phyloP scores from a whole-genome alignment of 2,113 vertebrate genomes.

The Bos taurus region DNA sequence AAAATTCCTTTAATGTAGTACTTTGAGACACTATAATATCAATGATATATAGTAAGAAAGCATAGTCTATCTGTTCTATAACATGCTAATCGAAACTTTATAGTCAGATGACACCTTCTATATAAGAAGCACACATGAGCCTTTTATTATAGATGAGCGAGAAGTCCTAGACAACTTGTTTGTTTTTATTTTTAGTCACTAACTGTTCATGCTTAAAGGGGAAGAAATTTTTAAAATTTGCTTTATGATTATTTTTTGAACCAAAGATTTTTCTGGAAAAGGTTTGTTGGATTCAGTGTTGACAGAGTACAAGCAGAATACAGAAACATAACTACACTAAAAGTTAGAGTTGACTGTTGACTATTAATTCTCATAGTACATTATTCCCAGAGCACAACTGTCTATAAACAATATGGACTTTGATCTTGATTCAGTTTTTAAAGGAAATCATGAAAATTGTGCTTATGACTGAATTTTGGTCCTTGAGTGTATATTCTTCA shows the following conservation, averaged over 20 bases:
- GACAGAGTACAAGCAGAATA: not conserved
- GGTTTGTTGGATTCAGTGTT: not conserved
- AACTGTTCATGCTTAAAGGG: not conserved
- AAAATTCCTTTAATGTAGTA: constrained; percentile 18
- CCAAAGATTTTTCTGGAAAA: constrained; percentile 8
- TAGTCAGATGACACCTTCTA: not conserved
- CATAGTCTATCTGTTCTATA: not conserved
- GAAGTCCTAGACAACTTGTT: not conserved
- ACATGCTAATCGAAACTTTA: not conserved
- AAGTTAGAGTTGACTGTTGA: not conserved
- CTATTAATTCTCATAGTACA: not conserved
- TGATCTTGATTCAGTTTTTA: constrained; percentile 11
- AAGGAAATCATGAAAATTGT: not conserved
- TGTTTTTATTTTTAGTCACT: not conserved
- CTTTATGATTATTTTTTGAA: not conserved
- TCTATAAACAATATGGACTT: not conserved
- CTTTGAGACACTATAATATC: not conserved
- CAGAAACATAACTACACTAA: not conserved
- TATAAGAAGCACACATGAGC: not conserved
- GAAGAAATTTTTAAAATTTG: not conserved
- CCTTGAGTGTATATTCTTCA: not conserved
- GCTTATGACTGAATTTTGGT: not conserved
- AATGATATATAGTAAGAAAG: not conserved
- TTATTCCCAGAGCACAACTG: not conserved
- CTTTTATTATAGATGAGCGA: not conserved